Percentiles rank a stretch among this genome's conserved stretches.
Conservation (phyloP, 2,888 invertebrate species). For the Eugnorisma glareosa region DNA sequence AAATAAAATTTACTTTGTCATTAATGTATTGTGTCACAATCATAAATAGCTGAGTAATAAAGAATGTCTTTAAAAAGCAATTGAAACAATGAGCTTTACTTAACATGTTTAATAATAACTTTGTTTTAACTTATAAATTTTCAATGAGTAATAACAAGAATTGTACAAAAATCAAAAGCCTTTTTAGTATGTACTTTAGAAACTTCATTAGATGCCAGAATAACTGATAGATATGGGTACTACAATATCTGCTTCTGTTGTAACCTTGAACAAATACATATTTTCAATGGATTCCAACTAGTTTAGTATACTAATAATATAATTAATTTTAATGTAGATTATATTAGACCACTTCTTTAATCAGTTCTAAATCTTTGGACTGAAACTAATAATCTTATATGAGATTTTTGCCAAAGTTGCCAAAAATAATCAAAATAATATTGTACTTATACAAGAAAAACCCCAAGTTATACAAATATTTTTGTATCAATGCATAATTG, state of each 20-base stretch:
- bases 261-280: conserved; percentile 46
- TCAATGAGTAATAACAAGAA: conserved; percentile 37
- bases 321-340: conserved; percentile 29
- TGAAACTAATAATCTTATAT: conserved; percentile 36
- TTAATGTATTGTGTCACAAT: conserved; percentile 44
- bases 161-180: conserved; percentile 29
- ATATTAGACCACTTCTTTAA: conserved; percentile 39
- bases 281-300: conserved; percentile 24
- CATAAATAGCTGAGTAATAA: conserved; percentile 34
- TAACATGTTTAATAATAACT: conserved; percentile 25
- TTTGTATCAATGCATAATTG: conserved; percentile 53
- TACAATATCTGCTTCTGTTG: conserved; percentile 20
- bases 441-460: conserved; percentile 61
- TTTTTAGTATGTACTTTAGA: conserved; percentile 29
- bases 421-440: conserved; percentile 35
- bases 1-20: conserved; percentile 50
- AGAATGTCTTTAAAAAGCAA: conserved; percentile 31
- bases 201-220: conserved; percentile 43
- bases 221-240: conserved; percentile 35
- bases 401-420: conserved; percentile 12
- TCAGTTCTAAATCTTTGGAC: conserved; percentile 32
- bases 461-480: conserved; percentile 37
- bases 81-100: conserved; percentile 48
- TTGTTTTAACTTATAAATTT: conserved; percentile 19
- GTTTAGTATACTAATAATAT: conserved; percentile 16